A percentile compares a stretch with the other conserved stretches of the same genome.
Conservation (phyloP, 2,797 vertebrate species). For the Ciconia nigra region DNA sequence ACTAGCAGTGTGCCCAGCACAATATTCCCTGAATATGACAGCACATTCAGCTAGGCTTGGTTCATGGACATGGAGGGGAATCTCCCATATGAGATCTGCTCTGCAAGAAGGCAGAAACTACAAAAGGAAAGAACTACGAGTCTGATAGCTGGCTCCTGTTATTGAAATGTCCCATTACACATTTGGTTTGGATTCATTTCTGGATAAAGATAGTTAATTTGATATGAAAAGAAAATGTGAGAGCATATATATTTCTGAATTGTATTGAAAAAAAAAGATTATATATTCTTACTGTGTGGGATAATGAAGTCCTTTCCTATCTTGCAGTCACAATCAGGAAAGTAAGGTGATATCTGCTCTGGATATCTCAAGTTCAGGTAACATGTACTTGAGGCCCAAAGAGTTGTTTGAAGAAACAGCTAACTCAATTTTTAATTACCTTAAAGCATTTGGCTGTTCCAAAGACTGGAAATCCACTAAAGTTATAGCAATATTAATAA, state of each 20-base stretch:
- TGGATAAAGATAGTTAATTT: neutral
- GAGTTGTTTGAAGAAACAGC: neutral
- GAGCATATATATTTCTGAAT: neutral
- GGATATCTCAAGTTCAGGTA: neutral
- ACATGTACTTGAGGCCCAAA: neutral
- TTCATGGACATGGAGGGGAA: neutral
- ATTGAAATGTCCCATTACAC: neutral
- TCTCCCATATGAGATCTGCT: neutral
- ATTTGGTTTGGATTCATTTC: neutral
- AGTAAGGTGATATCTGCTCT: neutral
- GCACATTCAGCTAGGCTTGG: neutral
- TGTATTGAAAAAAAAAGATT: neutral
- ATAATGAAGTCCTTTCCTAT: neutral
- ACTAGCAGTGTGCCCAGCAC: neutral
- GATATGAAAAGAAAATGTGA: neutral
- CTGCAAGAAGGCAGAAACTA: neutral
- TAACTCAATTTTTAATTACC: neutral
- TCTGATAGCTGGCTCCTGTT: neutral
- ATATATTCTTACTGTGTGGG: neutral
- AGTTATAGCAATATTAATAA: neutral
- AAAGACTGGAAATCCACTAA: neutral
- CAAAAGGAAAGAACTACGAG: neutral
- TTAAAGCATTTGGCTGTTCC: neutral
- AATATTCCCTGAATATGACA: neutral
- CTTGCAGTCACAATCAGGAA: neutral